Evolutionary conservation across 2,797 vertebrate species (phyloP), one percentile per base, ranked within the genome.

Genomic region (Sebastes minor): DNA sequence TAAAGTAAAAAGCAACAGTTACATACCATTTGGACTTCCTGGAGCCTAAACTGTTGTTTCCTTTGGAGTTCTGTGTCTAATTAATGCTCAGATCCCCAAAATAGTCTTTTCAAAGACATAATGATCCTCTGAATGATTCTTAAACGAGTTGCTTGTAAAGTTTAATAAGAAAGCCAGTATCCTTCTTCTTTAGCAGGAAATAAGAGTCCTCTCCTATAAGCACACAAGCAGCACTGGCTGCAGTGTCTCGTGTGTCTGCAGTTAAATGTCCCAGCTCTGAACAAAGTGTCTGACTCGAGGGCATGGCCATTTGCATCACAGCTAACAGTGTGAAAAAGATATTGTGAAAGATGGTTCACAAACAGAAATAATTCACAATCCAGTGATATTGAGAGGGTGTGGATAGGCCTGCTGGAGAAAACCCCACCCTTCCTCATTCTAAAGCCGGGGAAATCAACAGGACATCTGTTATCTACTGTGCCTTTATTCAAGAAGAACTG

Each of bases 1-100:
- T 20, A 49, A 9, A 18, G 46, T 49, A 49, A 27, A 59, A 60
- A 69, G 60, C 25, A 60, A 64, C 16, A 76, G 23, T 49, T 82
- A 82, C 91, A 42, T 87, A 91, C 93, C 91, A 93, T 94, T 38
- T 64, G 27, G 46, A 78, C 59, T 72, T 85, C 59, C 85, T 64
- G 70, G 60, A 84, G 32, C 65, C 20, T 71, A 46, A 86, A 46
- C 63, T 25, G 53, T 22, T 67, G 22, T 71, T 56, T 52, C 22
- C 62, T 68, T 55, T 62, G 9, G 49, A 72, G 57, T 49, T 60
- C 13, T 56, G n/a, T 53, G 53, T 74, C 42, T 71, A 30, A 71
- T 49, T 27, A 12, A 67, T 14, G 14, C 9, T 25, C 12, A 13
- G 9, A 61, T 30, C 1, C 1, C 14, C n/a, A 55, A 56, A 25